Percentiles rank a stretch among this genome's conserved stretches.
Evolutionary conservation across 2,888 invertebrate species (phyloP).

Genomic region (Eupithecia vulgata): DNA sequence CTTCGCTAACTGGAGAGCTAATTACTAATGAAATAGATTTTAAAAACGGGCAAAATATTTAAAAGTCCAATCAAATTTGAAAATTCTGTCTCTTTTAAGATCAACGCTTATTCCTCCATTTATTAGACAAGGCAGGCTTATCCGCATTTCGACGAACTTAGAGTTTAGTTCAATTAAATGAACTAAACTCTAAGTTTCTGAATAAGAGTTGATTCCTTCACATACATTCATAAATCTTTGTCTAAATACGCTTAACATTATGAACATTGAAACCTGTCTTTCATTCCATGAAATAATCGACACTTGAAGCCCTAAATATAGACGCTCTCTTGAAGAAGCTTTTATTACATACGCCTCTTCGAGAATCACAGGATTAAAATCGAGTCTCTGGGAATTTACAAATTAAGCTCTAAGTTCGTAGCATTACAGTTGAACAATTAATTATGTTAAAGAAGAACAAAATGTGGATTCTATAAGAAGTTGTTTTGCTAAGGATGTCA

Average conservation of each 20-base stretch:
- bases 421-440: not conserved
- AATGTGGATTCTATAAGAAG: not conserved
- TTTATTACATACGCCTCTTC: not conserved
- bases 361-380: not conserved
- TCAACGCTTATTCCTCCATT: not conserved
- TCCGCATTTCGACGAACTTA: not conserved
- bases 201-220: not conserved
- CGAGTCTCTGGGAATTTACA: not conserved
- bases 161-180: too few species aligned
- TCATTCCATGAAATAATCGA: not conserved
- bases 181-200: not conserved
- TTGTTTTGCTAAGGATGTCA: not conserved
- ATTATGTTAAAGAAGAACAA: not conserved
- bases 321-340: slow-evolving; percentile 2
- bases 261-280: not conserved
- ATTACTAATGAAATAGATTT: not conserved
- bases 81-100: not conserved
- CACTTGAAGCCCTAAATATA: not conserved
- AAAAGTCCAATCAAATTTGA: not conserved
- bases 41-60: not conserved
- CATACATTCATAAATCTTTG: not conserved
- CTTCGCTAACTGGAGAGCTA: not conserved
- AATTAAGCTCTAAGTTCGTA: not conserved
- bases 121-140: not conserved
- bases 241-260: not conserved